Evolutionary conservation across 2,113 vertebrate species (phyloP), one percentile per base, ranked within the genome.

Genomic region (Actenoides lindsayi): DNA sequence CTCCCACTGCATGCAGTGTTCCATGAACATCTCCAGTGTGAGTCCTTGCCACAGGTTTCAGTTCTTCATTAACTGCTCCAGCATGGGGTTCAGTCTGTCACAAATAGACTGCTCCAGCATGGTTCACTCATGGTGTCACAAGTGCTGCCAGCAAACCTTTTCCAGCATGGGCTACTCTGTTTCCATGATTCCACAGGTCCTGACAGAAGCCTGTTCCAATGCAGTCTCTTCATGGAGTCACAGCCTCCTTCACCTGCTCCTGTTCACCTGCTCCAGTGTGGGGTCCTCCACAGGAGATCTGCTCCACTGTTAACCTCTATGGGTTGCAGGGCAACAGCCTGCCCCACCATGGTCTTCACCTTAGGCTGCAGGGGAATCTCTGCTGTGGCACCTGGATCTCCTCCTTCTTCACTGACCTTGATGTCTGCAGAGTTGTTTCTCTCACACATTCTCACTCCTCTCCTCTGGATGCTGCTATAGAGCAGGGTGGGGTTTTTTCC

Each of bases 371-470:
- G 25, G 12, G 21, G 30, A 60, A 73, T 16, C 20, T 37, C 37
- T 41, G 39, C n/a, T 80, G 2, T 0, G 1, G 23, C 7, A 13
- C 3, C 8, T 31, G 48, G 3, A 44, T 13, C 27, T 50, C 18
- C 41, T 68, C 24, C 27, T 50, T 16, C 41, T 48, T 48, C 20
- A 21, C 10, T 48, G 9, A 48, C 48, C 48, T 48, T 48, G 48
- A 23, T 48, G 20, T 48, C 42, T 42, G 15, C 48, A 48, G 21
- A 48, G 48, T 21, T 48, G 48, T 48, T 48, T 48, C 48, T 48
- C 20, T 23, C 48, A 21, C 48, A 48, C 27, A 13, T 27, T n/a
- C 12, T n/a, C 19, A 8, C 8, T 68, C 6, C 16, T 75, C 6
- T 57, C 51, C 46, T 64, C 28, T 33, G 17, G 8, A 17, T 89